phyloP scores from a whole-genome alignment of 2,113 vertebrate genomes.

The Burhinus bistriatus region DNA sequence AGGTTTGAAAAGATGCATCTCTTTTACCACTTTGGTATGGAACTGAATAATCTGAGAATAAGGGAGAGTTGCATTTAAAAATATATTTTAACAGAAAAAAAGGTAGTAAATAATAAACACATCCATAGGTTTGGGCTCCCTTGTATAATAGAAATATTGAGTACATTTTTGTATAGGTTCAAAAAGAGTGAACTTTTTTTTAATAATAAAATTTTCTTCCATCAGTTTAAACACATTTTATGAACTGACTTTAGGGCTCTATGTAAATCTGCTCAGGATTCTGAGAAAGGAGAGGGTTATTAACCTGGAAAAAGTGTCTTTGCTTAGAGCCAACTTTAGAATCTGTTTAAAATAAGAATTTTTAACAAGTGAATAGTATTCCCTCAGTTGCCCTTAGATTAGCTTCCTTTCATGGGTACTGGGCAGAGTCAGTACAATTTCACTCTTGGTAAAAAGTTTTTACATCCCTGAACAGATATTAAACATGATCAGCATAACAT shows the following conservation, averaged over 20 bases:
- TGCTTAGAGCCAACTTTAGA: conserved; percentile 1
- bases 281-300: conserved; percentile 23
- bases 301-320: conserved; percentile 34
- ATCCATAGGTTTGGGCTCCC: neutral
- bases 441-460: conserved; percentile 31
- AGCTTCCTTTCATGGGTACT: conserved; percentile 14
- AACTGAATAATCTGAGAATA: neutral
- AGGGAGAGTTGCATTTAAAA: neutral
- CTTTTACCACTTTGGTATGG: neutral
- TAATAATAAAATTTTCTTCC: neutral
- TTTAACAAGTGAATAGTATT: conserved; percentile 47
- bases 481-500: conserved; percentile 51
- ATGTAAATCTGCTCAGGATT: conserved; percentile 28
- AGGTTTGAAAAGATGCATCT: neutral
- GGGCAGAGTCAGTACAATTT: conserved; percentile 9
- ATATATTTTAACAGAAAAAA: neutral
- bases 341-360: conserved; percentile 30
- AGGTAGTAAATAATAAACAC: neutral
- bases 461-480: conserved; percentile 45
- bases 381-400: conserved; percentile 27
- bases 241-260: conserved; percentile 29
- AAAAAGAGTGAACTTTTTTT: neutral
- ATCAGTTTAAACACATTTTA: neutral
- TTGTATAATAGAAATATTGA: neutral
- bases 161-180: neutral